phyloP scores from a whole-genome alignment of 64 coral and sea anemone genomes.

The Pocillopora damicornis region DNA sequence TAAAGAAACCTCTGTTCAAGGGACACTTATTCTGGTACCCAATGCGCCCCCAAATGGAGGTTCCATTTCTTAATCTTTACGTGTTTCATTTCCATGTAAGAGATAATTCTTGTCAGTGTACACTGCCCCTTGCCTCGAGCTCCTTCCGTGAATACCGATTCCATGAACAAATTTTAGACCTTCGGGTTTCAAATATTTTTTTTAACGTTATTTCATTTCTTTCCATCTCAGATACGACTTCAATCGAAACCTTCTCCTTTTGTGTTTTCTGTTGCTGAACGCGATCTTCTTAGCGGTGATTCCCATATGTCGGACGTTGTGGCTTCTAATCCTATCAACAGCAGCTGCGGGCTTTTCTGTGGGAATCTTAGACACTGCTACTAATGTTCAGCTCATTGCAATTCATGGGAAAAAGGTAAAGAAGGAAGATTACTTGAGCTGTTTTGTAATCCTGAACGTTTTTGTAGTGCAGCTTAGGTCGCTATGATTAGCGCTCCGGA shows the following conservation, averaged over 20 bases:
- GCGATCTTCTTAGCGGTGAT: slow-evolving; percentile 69
- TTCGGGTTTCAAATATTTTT: background rate
- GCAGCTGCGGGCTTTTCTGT: slow-evolving; percentile 84
- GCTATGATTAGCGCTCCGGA: background rate
- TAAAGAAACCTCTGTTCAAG: too few species aligned
- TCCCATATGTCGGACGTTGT: slow-evolving; percentile 74
- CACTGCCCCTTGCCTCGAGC: too few species aligned
- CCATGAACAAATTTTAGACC: background rate
- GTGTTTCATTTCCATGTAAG: too few species aligned
- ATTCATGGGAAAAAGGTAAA: slow-evolving; percentile 78
- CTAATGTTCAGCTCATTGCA: slow-evolving; percentile 77
- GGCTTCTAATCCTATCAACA: slow-evolving; percentile 73
- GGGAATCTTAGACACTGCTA: slow-evolving; percentile 79
- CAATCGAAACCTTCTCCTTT: slow-evolving; percentile 76
- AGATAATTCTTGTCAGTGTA: too few species aligned
- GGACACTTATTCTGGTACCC: too few species aligned
- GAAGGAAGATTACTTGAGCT: too few species aligned
- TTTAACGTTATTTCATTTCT: background rate
- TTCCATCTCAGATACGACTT: slow-evolving; percentile 59
- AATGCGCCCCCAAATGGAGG: too few species aligned
- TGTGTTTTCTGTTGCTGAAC: slow-evolving; percentile 68
- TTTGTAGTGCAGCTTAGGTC: background rate
- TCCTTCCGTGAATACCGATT: too few species aligned
- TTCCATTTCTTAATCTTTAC: too few species aligned
- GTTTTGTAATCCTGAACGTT: too few species aligned